Percentiles rank a stretch among this genome's conserved stretches.
phyloP scores from a whole-genome alignment of 2,888 invertebrate genomes.

The Amphiduros pacificus region DNA sequence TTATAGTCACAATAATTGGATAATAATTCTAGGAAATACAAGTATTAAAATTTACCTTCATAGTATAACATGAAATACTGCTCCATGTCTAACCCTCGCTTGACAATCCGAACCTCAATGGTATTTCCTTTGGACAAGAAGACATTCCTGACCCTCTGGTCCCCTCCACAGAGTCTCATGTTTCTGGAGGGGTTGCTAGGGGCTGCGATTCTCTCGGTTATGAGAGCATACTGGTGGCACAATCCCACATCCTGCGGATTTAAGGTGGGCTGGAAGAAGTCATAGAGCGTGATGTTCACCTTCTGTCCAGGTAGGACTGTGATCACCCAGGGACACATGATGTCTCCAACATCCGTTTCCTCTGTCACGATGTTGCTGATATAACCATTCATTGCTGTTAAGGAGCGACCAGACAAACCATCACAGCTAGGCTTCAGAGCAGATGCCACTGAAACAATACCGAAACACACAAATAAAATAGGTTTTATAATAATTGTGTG shows the following conservation, averaged over 20 bases:
- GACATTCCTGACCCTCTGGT: conserved; percentile 8
- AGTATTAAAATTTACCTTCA: conserved; percentile 9
- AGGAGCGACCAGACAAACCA: too few species aligned
- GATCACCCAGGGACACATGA: conserved; percentile 6
- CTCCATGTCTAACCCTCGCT: neutral
- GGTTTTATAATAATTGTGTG: too few species aligned
- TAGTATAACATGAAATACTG: conserved; percentile 10
- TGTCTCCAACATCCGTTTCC: neutral
- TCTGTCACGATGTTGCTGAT: conserved; percentile 2
- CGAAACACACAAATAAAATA: too few species aligned
- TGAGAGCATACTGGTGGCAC: conserved; percentile 11
- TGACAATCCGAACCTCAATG: conserved; percentile 13
- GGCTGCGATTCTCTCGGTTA: conserved; percentile 4
- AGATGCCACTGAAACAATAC: too few species aligned
- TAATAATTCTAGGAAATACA: too few species aligned
- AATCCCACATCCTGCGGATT: neutral
- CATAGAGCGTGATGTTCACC: conserved; percentile 6
- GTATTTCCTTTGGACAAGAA: conserved; percentile 7
- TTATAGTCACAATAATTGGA: too few species aligned
- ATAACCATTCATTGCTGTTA: neutral
- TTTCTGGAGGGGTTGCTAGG: conserved; percentile 5
- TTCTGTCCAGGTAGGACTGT: conserved; percentile 3
- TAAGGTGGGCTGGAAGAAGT: conserved; percentile 3
- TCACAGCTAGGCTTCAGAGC: too few species aligned
- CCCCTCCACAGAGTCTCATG: conserved; percentile 14